phyloP scores from a whole-genome alignment of 2,113 vertebrate genomes.

The Callospermophilus lateralis region DNA sequence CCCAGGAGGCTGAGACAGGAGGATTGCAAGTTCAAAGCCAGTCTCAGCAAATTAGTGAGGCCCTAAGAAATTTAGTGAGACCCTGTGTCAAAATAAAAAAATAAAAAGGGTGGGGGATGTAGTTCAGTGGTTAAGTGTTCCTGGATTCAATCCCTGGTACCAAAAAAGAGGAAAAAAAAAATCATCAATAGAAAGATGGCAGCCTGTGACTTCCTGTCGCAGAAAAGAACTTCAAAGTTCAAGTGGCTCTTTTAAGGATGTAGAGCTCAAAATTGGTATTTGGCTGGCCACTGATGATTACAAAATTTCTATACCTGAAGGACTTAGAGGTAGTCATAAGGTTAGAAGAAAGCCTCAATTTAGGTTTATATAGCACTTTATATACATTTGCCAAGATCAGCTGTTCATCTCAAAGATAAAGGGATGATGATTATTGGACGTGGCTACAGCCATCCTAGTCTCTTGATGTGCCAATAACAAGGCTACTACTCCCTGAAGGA shows the following conservation, averaged over 20 bases:
- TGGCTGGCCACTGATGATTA: conserved; percentile 30
- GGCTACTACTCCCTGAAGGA: neutral
- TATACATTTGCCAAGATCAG: neutral
- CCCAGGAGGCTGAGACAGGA: too few species aligned
- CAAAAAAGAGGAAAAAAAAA: neutral
- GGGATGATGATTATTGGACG: neutral
- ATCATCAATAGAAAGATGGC: neutral
- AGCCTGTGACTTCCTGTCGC: neutral
- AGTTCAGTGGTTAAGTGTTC: too few species aligned
- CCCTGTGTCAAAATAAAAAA: too few species aligned
- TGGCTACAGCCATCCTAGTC: neutral
- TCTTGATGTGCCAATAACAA: neutral
- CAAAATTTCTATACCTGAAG: neutral
- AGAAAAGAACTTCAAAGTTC: conserved; percentile 16
- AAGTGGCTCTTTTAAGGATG: neutral
- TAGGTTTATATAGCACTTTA: neutral
- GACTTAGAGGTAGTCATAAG: neutral
- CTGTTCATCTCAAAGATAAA: neutral
- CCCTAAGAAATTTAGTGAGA: too few species aligned
- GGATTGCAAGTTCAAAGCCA: too few species aligned
- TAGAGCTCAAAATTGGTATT: conserved; percentile 32
- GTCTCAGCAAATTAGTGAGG: too few species aligned
- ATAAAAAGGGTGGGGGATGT: too few species aligned
- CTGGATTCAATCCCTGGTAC: too few species aligned
- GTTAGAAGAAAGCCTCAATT: conserved; percentile 14